phyloP scores from a whole-genome alignment of 1,140 invertebrate species.

The Aphelenchoides besseyi region DNA sequence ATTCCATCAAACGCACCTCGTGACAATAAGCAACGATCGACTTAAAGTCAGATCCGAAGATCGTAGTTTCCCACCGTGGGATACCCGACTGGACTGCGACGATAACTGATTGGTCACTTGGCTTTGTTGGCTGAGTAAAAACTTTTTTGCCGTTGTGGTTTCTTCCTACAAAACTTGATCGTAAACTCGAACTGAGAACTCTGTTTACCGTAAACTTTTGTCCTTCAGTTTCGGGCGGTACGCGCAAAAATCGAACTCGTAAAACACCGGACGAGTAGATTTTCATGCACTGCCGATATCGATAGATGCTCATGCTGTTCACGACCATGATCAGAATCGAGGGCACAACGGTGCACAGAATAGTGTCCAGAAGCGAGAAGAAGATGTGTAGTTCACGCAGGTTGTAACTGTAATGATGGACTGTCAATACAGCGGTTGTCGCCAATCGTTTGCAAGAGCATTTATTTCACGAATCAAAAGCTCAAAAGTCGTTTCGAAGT shows the following conservation, averaged over 20 bases:
- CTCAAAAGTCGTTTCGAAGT: too few species aligned
- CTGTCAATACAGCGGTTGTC: too few species aligned
- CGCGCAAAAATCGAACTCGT: slow-evolving; percentile 55
- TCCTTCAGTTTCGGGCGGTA: slow-evolving; percentile 32
- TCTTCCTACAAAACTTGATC: slow-evolving; percentile 48
- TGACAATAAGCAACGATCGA: slow-evolving; percentile 58
- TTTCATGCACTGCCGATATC: slow-evolving; percentile 62
- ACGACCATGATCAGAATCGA: slow-evolving; percentile 58
- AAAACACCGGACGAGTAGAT: slow-evolving; percentile 60
- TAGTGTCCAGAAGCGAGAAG: slow-evolving; percentile 58
- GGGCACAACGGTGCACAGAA: slow-evolving; percentile 59
- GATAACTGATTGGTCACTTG: slow-evolving; percentile 46
- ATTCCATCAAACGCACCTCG: slow-evolving; percentile 38
- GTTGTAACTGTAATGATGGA: slow-evolving; percentile 51
- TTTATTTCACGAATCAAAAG: too few species aligned
- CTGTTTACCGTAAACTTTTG: slow-evolving; percentile 35
- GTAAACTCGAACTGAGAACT: neutral
- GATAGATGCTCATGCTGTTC: slow-evolving; percentile 55
- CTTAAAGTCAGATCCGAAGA: slow-evolving; percentile 59
- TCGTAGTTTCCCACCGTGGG: slow-evolving; percentile 52
- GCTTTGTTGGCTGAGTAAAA: slow-evolving; percentile 45
- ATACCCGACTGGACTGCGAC: slow-evolving; percentile 35
- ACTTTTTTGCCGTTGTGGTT: slow-evolving; percentile 52
- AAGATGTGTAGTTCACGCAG: slow-evolving; percentile 52
- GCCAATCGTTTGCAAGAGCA: too few species aligned